These are phyloP conservation scores for Drosophila tristis DNA, from an alignment of 1,140 invertebrate genomes.

Conservation along the genomic window DNA sequence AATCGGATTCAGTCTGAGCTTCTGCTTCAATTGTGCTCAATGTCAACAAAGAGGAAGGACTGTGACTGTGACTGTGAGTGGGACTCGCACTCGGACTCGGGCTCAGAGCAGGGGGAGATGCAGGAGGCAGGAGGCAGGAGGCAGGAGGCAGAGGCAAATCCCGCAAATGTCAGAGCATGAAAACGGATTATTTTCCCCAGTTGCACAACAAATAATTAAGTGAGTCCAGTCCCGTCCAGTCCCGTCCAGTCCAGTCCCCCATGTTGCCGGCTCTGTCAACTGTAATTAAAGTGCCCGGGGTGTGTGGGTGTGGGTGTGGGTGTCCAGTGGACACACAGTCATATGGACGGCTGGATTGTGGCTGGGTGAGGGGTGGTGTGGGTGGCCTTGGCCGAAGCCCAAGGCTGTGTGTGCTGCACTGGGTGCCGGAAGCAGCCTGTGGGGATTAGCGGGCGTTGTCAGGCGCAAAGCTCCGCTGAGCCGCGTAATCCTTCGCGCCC, in stretches of 20 bases:
- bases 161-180: constrained; percentile 13
- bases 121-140: too few species aligned
- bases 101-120: too few species aligned
- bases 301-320: not conserved
- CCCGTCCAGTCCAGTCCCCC: not conserved
- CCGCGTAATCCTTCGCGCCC: not conserved
- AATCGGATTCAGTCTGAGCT: constrained; percentile 6
- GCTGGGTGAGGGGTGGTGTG: not conserved
- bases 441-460: too few species aligned
- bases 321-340: too few species aligned
- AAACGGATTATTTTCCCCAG: constrained; percentile 34
- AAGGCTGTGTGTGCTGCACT: too few species aligned
- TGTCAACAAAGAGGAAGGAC: not conserved
- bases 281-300: constrained; percentile 19
- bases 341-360: too few species aligned
- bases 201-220: constrained; percentile 55
- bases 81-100: too few species aligned
- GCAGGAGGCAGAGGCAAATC: not conserved
- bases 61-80: too few species aligned
- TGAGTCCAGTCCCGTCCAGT: not conserved
- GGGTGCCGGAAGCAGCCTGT: too few species aligned
- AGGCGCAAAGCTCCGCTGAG: not conserved
- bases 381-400: too few species aligned
- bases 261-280: not conserved
- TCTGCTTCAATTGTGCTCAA: constrained; percentile 16